Conservation (phyloP, 2,888 invertebrate species). For the Latheticus oryzae region DNA sequence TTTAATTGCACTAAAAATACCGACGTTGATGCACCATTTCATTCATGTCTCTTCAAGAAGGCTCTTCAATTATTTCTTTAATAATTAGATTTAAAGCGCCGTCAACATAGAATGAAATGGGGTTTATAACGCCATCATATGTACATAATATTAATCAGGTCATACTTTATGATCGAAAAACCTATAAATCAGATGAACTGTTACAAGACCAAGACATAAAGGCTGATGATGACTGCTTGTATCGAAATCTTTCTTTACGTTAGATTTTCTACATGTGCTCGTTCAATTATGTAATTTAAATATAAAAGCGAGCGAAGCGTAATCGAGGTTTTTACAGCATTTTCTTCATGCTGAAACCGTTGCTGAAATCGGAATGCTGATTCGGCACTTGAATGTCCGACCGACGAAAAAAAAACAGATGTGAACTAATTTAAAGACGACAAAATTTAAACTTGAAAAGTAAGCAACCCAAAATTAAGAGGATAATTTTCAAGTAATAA, state of each 20-base stretch:
- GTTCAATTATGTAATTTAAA: constrained; percentile 20
- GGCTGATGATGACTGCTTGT: background rate
- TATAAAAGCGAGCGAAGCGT: constrained; percentile 6
- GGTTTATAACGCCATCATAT: constrained; percentile 8
- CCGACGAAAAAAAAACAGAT: no score
- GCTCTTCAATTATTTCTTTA: background rate
- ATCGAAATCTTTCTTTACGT: constrained; percentile 5
- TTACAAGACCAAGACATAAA: no score
- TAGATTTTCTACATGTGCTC: constrained; percentile 11
- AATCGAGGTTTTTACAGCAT: constrained; percentile 6
- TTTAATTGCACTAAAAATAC: constrained; percentile 8
- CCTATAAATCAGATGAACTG: constrained; percentile 5
- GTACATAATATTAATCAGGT: constrained; percentile 13
- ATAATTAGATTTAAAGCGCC: constrained; percentile 2
- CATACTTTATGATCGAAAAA: constrained; percentile 16
- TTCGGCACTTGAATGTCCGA: constrained; percentile 2
- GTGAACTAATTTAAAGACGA: no score
- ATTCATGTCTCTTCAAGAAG: background rate
- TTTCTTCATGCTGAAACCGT: constrained; percentile 3
- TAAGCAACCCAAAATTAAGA: no score
- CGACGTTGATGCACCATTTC: no score
- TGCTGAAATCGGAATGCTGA: constrained; percentile 7
- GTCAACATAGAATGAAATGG: no score
- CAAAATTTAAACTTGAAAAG: no score
- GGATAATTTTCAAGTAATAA: no score